A percentile compares a stretch with the other conserved stretches of the same genome.
Conservation (phyloP, 1,140 invertebrate genomes). For the Habropoda laboriosa region DNA sequence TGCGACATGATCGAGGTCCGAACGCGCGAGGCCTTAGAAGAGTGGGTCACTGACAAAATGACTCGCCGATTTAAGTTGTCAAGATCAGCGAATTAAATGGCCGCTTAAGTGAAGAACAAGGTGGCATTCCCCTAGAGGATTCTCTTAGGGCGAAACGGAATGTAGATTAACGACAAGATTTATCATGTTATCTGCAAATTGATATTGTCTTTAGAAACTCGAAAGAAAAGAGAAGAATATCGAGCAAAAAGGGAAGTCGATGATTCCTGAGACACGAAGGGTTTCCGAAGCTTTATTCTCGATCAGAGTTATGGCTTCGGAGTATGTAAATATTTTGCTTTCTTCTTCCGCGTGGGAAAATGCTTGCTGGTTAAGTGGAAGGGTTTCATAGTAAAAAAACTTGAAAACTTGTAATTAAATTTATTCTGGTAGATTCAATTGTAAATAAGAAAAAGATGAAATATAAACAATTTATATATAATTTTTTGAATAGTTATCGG, state of each 20-base stretch:
- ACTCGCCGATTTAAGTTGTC: neutral
- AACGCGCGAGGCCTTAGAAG: neutral
- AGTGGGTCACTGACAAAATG: slow-evolving; percentile 13
- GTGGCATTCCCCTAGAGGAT: neutral
- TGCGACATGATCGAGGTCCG: neutral
- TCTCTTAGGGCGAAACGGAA: neutral
- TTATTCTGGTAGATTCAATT: neutral
- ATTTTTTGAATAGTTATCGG: no score
- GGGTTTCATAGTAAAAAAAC: no score
- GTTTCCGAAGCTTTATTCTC: neutral
- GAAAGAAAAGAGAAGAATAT: neutral
- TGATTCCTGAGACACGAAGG: neutral
- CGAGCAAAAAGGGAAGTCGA: neutral
- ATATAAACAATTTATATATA: no score
- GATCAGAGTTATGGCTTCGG: neutral
- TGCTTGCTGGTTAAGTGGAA: neutral
- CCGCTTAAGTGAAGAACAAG: neutral
- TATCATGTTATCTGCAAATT: neutral
- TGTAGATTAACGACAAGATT: neutral
- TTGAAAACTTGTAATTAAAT: no score
- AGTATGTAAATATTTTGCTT: neutral
- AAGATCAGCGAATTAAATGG: slow-evolving; percentile 4
- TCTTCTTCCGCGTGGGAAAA: no score
- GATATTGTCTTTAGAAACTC: neutral
- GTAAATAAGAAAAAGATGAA: neutral